Conservation (phyloP, 2,113 vertebrate species). For the Caranx ignobilis region DNA sequence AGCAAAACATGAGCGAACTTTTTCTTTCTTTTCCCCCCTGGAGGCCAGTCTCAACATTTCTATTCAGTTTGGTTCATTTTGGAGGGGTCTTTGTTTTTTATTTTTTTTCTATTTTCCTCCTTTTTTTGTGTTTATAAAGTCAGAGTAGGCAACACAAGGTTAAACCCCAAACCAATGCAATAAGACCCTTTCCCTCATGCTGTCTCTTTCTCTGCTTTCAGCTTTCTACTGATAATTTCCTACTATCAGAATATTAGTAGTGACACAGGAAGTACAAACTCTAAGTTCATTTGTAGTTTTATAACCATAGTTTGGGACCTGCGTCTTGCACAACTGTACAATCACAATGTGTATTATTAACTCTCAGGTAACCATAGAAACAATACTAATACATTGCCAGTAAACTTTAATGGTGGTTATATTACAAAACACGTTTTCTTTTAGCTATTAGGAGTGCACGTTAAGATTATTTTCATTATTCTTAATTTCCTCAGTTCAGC, state of each 20-base stretch:
- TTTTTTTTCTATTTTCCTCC: neutral
- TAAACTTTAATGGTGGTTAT: neutral
- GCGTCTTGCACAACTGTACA: neutral
- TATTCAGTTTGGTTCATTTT: conserved; percentile 45
- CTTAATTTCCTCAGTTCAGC: too few species aligned
- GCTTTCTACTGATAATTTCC: neutral
- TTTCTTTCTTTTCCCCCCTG: conserved; percentile 37
- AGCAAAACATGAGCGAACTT: conserved; percentile 63
- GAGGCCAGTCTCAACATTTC: conserved; percentile 59
- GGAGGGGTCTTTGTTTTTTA: conserved; percentile 39
- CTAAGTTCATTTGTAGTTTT: neutral
- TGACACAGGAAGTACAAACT: neutral
- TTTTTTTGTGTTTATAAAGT: conserved; percentile 50
- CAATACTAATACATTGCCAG: neutral
- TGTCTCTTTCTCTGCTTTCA: conserved; percentile 1
- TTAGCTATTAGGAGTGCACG: neutral
- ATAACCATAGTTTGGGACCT: neutral
- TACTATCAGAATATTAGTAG: conserved; percentile 8
- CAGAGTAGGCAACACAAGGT: conserved; percentile 53
- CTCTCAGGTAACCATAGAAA: neutral
- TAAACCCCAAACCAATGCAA: conserved; percentile 27
- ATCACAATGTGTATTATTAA: neutral
- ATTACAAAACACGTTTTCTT: neutral
- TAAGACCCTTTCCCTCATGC: neutral
- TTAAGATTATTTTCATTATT: too few species aligned